Evolutionary conservation across 2,113 vertebrate species (phyloP).

Genomic region (Aix galericulata): DNA sequence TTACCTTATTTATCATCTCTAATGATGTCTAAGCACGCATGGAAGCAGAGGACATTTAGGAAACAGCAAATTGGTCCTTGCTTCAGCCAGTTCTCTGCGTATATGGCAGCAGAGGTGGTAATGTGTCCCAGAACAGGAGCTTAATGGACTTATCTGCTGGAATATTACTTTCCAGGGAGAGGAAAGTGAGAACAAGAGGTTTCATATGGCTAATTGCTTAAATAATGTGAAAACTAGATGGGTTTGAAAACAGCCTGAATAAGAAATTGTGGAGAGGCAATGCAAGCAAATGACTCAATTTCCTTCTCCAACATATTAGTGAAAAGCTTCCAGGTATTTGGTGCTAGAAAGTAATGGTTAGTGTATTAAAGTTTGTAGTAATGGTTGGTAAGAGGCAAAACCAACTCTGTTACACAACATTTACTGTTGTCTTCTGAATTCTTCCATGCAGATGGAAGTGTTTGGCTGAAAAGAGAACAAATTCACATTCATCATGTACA

Average conservation of each 20-base stretch:
- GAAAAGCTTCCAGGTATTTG: not conserved
- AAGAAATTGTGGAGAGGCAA: not conserved
- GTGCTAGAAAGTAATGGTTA: not conserved
- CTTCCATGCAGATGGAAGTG: not conserved
- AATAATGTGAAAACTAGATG: conserved; percentile 5
- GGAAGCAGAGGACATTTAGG: not conserved
- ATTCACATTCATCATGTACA: not conserved
- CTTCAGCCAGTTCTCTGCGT: not conserved
- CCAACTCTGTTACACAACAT: not conserved
- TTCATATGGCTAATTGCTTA: conserved; percentile 8
- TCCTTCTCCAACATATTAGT: not conserved
- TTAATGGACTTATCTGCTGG: not conserved
- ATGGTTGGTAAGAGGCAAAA: not conserved
- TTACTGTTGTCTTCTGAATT: not conserved
- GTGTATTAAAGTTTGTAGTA: not conserved
- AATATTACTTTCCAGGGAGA: not conserved
- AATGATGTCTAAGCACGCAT: not conserved
- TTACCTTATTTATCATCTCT: not conserved
- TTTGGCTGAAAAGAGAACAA: not conserved
- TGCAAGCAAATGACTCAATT: not conserved
- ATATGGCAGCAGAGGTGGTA: not conserved
- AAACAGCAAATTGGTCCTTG: not conserved
- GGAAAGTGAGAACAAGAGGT: not conserved
- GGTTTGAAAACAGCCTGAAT: not conserved
- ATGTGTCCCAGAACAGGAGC: not conserved